phyloP scores from a whole-genome alignment of 1,140 invertebrate species.

The Frieseomelitta varia region DNA sequence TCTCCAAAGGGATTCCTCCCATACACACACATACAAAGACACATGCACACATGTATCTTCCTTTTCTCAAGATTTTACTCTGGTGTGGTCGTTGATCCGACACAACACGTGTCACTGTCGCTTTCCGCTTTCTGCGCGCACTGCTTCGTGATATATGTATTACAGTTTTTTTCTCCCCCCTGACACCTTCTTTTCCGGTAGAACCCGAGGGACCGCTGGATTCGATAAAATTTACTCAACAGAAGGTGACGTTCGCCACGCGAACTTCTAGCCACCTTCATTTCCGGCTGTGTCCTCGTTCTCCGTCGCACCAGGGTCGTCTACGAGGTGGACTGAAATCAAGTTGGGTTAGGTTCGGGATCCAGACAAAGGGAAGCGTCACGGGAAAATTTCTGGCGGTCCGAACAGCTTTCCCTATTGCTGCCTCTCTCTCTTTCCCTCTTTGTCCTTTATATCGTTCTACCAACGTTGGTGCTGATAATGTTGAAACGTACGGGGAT shows the following conservation, averaged over 20 bases:
- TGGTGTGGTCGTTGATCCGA: not conserved
- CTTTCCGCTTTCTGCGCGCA: slow-evolving; percentile 13
- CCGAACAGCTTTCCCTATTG: slow-evolving; percentile 30
- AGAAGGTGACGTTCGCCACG: slow-evolving; percentile 31
- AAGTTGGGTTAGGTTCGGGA: slow-evolving; percentile 43
- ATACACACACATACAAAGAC: not conserved
- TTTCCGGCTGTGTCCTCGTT: slow-evolving; percentile 13
- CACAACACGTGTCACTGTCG: slow-evolving; percentile 2
- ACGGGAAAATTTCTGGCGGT: slow-evolving; percentile 46
- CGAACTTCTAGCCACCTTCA: slow-evolving; percentile 25
- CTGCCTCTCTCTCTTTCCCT: not conserved
- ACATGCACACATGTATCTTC: too few relatives aligned
- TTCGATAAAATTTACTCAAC: slow-evolving; percentile 44
- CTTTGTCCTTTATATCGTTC: slow-evolving; percentile 23
- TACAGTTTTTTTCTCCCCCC: slow-evolving; percentile 7
- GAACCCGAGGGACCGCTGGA: slow-evolving; percentile 7
- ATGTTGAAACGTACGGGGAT: not conserved
- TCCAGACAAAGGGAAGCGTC: slow-evolving; percentile 51
- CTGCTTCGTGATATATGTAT: slow-evolving; percentile 1
- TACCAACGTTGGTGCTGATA: slow-evolving; percentile 1
- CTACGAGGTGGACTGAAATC: slow-evolving; percentile 43
- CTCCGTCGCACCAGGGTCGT: not conserved
- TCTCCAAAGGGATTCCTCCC: not conserved
- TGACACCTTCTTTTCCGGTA: not conserved
- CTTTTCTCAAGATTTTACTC: not conserved